Percentiles rank a stretch among this genome's conserved stretches.
phyloP scores from a whole-genome alignment of 1,140 invertebrate genomes.

The Orussus abietinus region DNA sequence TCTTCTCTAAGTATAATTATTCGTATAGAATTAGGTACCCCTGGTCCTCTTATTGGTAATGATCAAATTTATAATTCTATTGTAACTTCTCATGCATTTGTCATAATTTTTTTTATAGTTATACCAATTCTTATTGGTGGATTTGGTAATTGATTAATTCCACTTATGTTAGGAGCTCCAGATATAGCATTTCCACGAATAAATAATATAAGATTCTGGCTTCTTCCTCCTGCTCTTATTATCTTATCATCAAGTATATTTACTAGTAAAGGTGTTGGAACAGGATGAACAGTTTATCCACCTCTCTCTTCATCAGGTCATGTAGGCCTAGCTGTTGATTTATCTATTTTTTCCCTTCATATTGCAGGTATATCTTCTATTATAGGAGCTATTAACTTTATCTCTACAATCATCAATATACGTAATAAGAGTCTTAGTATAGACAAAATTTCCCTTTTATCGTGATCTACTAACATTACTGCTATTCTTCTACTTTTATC shows the following conservation, averaged over 20 bases:
- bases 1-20: conserved; percentile 63
- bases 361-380: conserved; percentile 65
- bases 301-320: conserved; percentile 60
- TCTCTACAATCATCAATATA: conserved; percentile 61
- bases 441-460: conserved; percentile 56
- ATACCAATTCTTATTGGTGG: conserved; percentile 75
- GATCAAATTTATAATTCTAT: conserved; percentile 70
- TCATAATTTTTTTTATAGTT: conserved; percentile 79
- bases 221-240: conserved; percentile 60
- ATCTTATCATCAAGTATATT: conserved; percentile 58
- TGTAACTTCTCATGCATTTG: conserved; percentile 69
- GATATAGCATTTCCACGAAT: conserved; percentile 75
- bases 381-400: conserved; percentile 65
- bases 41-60: conserved; percentile 60
- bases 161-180: conserved; percentile 65
- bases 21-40: conserved; percentile 63
- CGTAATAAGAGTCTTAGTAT: conserved; percentile 46
- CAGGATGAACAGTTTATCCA: conserved; percentile 67
- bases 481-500: conserved; percentile 63
- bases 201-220: conserved; percentile 78
- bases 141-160: conserved; percentile 75
- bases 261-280: conserved; percentile 61
- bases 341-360: conserved; percentile 66
- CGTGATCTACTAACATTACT: conserved; percentile 61
- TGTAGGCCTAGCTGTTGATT: conserved; percentile 60